Conservation (phyloP, 1,140 invertebrate species). For the Melipona quadrifasciata region DNA sequence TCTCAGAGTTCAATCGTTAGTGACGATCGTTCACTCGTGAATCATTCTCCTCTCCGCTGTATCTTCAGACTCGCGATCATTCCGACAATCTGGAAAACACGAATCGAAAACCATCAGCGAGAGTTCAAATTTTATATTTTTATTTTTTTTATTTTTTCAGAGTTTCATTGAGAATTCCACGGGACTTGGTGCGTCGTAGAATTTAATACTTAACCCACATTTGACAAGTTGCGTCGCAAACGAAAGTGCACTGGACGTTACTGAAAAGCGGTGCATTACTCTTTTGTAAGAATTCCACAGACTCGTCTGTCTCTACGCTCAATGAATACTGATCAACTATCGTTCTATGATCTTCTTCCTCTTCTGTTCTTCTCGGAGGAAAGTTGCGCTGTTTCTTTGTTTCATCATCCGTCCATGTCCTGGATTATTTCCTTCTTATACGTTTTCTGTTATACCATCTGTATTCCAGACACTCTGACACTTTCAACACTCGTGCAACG, state of each 20-base stretch:
- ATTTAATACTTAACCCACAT: constrained; percentile 66
- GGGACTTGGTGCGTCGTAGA: constrained; percentile 41
- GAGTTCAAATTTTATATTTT: background rate
- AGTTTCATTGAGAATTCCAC: background rate
- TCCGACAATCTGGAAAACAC: background rate
- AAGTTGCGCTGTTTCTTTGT: background rate
- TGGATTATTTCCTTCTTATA: background rate
- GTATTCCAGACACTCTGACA: too few relatives aligned
- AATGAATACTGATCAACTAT: constrained; percentile 8
- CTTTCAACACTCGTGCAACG: too few relatives aligned
- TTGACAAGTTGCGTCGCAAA: background rate
- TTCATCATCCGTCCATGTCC: background rate
- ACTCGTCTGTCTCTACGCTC: background rate
- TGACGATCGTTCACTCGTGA: background rate
- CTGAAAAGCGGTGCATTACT: background rate
- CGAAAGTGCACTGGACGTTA: background rate
- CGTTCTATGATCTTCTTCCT: background rate
- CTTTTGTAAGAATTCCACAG: background rate
- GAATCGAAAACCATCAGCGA: background rate
- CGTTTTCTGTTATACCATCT: too few relatives aligned
- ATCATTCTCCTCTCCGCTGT: background rate
- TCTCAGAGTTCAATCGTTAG: background rate
- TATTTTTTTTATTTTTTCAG: too few relatives aligned
- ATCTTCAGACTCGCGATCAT: background rate
- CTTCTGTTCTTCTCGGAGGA: background rate